Evolutionary conservation across 2,797 vertebrate genomes (phyloP).

Genomic region (Pseudochirops cupreus): DNA sequence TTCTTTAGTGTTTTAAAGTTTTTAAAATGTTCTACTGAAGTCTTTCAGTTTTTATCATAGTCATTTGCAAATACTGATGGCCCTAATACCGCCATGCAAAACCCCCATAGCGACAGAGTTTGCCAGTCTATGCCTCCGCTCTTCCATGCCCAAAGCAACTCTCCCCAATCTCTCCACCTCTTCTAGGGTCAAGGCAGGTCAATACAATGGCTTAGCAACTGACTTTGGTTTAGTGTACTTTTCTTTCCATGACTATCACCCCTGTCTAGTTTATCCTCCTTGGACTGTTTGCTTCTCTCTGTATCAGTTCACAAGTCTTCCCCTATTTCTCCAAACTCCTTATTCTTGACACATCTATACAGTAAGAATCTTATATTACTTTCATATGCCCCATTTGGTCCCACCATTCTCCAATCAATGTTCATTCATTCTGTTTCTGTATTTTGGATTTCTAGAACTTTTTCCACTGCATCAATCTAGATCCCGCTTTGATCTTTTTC

Average conservation of each 20-base stretch:
- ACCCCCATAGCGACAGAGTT: neutral
- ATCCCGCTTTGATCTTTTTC: constrained; percentile 44
- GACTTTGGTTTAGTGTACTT: neutral
- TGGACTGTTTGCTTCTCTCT: neutral
- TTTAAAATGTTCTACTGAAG: neutral
- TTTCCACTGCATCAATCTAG: neutral
- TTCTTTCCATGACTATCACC: neutral
- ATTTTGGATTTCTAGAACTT: neutral
- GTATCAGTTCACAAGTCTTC: neutral
- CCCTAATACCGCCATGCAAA: neutral
- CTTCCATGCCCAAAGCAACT: neutral
- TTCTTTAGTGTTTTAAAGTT: neutral
- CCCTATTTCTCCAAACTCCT: neutral
- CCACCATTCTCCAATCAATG: neutral
- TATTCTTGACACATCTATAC: neutral
- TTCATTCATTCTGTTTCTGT: neutral
- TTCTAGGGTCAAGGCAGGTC: neutral
- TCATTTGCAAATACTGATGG: neutral
- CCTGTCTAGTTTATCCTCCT: neutral
- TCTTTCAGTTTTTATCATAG: neutral
- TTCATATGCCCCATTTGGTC: neutral
- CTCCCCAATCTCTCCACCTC: neutral
- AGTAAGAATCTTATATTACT: neutral
- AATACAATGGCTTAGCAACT: neutral
- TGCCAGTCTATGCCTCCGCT: neutral